Evolutionary conservation across 2,113 vertebrate genomes (phyloP).

Genomic region (Mirounga angustirostris): DNA sequence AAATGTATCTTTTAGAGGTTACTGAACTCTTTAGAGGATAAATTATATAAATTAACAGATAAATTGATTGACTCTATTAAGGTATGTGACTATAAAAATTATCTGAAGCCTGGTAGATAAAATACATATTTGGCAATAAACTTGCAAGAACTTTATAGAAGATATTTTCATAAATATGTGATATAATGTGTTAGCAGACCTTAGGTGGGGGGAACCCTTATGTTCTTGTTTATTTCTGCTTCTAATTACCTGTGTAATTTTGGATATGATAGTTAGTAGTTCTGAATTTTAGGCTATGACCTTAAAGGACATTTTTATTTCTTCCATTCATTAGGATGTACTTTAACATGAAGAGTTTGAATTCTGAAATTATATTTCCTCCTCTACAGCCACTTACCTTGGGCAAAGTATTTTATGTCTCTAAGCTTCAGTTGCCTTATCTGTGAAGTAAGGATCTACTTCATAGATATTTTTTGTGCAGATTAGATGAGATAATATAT

Average conservation of each 20-base stretch:
- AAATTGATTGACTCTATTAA: conserved; percentile 60
- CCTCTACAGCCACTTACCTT: neutral
- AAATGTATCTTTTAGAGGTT: conserved; percentile 65
- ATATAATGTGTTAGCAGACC: neutral
- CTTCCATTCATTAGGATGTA: neutral
- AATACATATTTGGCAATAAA: conserved; percentile 44
- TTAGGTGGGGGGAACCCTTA: neutral
- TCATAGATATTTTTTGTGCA: neutral
- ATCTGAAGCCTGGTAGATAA: neutral
- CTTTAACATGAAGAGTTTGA: conserved; percentile 4
- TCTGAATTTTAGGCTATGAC: neutral
- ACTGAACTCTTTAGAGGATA: conserved; percentile 48
- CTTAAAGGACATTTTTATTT: neutral
- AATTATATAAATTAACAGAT: conserved; percentile 48
- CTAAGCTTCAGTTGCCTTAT: neutral
- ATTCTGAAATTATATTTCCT: conserved; percentile 35
- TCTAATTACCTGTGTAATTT: neutral
- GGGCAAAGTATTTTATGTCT: neutral
- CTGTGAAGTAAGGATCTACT: neutral
- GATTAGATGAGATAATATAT: neutral
- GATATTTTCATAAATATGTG: conserved; percentile 31
- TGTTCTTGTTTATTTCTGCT: conserved; percentile 33
- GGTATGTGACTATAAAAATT: conserved; percentile 47
- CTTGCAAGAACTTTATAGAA: conserved; percentile 12
- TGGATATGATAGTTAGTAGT: neutral